Evolutionary conservation across 2,888 invertebrate genomes (phyloP).

Genomic region (Drosophila fulvimacula): DNA sequence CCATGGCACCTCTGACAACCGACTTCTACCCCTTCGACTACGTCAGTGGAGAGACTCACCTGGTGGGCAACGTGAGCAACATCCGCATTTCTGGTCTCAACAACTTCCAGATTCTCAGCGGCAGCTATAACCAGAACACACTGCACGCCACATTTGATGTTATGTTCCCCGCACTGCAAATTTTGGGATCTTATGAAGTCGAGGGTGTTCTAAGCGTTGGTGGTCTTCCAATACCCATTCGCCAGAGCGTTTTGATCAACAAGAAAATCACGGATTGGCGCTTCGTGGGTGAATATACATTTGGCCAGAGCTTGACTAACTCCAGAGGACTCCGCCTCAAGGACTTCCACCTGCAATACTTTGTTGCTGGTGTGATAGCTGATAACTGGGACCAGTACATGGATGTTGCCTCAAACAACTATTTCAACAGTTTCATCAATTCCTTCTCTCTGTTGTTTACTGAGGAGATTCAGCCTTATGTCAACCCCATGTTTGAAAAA

Average conservation of each 20-base stretch:
- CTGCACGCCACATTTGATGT: conserved; percentile 64
- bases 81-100: conserved; percentile 65
- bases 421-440: conserved; percentile 54
- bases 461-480: conserved; percentile 58
- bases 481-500: conserved; percentile 21
- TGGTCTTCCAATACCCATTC: conserved; percentile 43
- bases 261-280: conserved; percentile 61
- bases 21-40: conserved; percentile 32
- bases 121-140: conserved; percentile 46
- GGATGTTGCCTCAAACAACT: conserved; percentile 71
- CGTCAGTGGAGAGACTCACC: conserved; percentile 31
- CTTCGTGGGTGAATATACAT: conserved; percentile 52
- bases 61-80: conserved; percentile 69
- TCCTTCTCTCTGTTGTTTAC: conserved; percentile 46
- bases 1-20: conserved; percentile 59
- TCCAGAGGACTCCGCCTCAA: conserved; percentile 59
- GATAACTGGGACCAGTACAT: conserved; percentile 63
- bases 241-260: conserved; percentile 57
- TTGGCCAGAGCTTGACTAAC: conserved; percentile 39
- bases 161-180: conserved; percentile 59
- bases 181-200: conserved; percentile 56
- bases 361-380: conserved; percentile 50
- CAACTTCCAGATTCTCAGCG: conserved; percentile 55
- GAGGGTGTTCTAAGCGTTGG: conserved; percentile 48
- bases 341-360: conserved; percentile 57